Evolutionary conservation across 2,797 vertebrate genomes (phyloP).

Genomic region (Mionectes olivaceus): DNA sequence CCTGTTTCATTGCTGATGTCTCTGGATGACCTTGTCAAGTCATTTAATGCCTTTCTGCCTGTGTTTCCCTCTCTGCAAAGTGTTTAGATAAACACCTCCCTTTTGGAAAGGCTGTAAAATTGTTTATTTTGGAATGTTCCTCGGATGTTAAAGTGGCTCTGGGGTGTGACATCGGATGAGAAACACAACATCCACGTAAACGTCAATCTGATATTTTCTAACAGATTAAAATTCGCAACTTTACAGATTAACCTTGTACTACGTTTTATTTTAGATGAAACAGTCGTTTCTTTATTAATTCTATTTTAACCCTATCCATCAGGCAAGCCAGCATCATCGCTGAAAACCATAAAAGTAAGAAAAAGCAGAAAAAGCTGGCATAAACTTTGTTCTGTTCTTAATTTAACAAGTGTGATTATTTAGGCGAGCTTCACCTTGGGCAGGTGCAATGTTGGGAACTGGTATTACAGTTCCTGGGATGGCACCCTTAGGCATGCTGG

Average conservation of each 20-base stretch:
- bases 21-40: constrained; percentile 44
- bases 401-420: not conserved
- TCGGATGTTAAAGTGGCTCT: not conserved
- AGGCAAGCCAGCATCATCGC: not conserved
- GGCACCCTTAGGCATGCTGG: not conserved
- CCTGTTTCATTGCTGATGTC: not conserved
- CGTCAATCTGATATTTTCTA: not conserved
- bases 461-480: not conserved
- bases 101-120: not conserved
- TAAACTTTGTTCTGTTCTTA: not conserved
- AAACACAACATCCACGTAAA: not conserved
- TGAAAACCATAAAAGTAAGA: not conserved
- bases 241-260: not conserved
- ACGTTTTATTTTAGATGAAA: not conserved
- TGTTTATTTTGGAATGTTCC: not conserved
- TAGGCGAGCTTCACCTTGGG: not conserved
- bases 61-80: not conserved
- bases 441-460: not conserved
- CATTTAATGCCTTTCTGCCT: constrained; percentile 14
- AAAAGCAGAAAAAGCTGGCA: accelerated
- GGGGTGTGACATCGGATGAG: accelerated
- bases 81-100: not conserved
- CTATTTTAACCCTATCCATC: not conserved
- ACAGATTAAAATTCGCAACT: not conserved
- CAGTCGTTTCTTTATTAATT: not conserved